phyloP scores from a whole-genome alignment of 2,888 invertebrate genomes.

The Elysia crispata region DNA sequence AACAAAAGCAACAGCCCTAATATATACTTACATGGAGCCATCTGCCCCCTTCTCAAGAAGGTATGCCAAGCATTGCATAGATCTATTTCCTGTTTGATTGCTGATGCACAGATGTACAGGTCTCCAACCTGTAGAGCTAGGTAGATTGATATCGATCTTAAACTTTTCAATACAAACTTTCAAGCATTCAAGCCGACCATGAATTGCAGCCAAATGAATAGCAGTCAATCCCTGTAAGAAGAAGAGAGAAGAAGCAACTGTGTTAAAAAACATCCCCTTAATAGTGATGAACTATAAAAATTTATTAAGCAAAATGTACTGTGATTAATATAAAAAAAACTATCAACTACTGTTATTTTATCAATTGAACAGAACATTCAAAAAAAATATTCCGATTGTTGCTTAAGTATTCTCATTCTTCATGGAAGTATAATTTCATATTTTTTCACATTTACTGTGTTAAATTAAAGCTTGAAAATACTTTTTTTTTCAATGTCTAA shows the following conservation, averaged over 20 bases:
- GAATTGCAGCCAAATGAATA: conserved; percentile 76
- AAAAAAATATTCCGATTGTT: too few species aligned
- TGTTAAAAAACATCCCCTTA: too few species aligned
- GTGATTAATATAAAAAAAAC: neutral
- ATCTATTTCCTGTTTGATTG: conserved; percentile 75
- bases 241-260: neutral
- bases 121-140: conserved; percentile 76
- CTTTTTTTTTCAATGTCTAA: too few species aligned
- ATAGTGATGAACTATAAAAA: too few species aligned
- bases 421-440: too few species aligned
- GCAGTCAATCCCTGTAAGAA: conserved; percentile 70
- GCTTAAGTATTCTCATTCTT: too few species aligned
- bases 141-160: conserved; percentile 73
- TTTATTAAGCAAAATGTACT: neutral
- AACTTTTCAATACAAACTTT: conserved; percentile 74
- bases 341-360: neutral
- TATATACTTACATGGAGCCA: conserved; percentile 73
- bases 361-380: neutral
- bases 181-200: conserved; percentile 75
- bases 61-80: conserved; percentile 72
- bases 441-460: too few species aligned
- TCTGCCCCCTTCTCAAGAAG: conserved; percentile 74
- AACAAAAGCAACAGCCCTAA: neutral
- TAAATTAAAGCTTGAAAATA: too few species aligned
- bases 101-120: conserved; percentile 76